phyloP scores from a whole-genome alignment of 2,797 vertebrate genomes.

The Crocodylus rhombifer region DNA sequence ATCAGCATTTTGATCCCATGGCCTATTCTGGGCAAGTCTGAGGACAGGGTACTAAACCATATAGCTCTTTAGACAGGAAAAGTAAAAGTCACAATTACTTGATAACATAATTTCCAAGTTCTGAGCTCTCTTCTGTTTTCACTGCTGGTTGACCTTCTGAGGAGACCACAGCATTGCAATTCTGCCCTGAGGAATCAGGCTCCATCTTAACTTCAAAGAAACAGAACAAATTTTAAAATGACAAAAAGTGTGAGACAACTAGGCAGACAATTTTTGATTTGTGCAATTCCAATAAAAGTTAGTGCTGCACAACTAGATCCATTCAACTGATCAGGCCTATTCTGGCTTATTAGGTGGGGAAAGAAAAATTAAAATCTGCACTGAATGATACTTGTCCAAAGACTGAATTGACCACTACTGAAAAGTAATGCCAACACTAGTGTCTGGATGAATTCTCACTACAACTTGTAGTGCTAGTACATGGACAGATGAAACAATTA shows the following conservation, averaged over 20 bases:
- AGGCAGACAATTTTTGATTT: background rate
- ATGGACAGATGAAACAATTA: too few species aligned
- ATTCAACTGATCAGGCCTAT: background rate
- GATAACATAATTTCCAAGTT: constrained; percentile 88
- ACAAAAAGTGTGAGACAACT: constrained; percentile 11
- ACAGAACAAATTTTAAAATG: constrained; percentile 55
- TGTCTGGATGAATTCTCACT: background rate
- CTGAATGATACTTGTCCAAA: background rate
- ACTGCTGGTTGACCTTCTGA: constrained; percentile 82
- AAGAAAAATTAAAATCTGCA: background rate
- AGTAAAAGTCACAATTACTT: constrained; percentile 84
- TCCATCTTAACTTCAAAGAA: constrained; percentile 93
- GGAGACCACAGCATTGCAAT: constrained; percentile 73
- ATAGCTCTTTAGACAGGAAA: background rate
- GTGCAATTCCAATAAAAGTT: background rate
- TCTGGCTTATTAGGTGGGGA: background rate
- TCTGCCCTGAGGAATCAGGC: constrained; percentile 84
- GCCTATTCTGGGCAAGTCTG: background rate
- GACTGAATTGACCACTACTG: background rate
- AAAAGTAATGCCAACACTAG: background rate
- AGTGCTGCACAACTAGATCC: background rate
- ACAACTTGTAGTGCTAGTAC: background rate
- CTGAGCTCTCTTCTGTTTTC: constrained; percentile 92
- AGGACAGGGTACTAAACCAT: background rate
- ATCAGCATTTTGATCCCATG: background rate